A percentile compares a stretch with the other conserved stretches of the same genome.
phyloP scores from a whole-genome alignment of 2,888 invertebrate species.

The Agriotes lineatus region DNA sequence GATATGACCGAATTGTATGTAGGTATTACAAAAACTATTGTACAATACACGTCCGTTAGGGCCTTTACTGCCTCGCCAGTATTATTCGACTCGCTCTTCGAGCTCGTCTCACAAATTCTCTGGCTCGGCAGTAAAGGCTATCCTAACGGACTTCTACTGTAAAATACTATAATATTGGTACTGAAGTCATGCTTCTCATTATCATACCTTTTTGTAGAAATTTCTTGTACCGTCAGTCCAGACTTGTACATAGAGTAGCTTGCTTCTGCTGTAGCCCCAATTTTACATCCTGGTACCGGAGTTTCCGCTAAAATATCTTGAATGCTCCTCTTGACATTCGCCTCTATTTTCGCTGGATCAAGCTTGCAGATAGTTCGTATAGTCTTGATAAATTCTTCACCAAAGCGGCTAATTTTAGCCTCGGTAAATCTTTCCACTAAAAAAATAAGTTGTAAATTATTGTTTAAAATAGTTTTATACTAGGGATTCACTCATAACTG shows the following conservation, averaged over 20 bases:
- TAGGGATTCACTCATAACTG: too few relatives aligned
- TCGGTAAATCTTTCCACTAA: constrained; percentile 72
- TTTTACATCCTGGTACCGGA: constrained; percentile 51
- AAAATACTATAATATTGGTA: too few relatives aligned
- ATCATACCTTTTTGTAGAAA: constrained; percentile 58
- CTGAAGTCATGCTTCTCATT: too few relatives aligned
- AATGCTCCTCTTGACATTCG: constrained; percentile 35
- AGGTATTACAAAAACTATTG: too few relatives aligned
- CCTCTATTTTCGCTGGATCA: constrained; percentile 42
- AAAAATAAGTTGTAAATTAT: constrained; percentile 27
- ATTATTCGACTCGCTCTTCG: too few relatives aligned
- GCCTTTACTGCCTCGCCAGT: too few relatives aligned
- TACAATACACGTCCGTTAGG: too few relatives aligned
- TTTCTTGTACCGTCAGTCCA: constrained; percentile 59
- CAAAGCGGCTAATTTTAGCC: constrained; percentile 71
- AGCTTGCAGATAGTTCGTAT: constrained; percentile 60
- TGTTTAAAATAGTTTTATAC: neutral
- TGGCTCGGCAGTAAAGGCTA: too few relatives aligned
- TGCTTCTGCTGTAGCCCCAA: constrained; percentile 58
- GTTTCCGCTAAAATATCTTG: constrained; percentile 51
- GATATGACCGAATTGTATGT: too few relatives aligned
- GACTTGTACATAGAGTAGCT: constrained; percentile 63
- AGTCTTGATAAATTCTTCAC: constrained; percentile 65
- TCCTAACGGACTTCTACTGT: too few relatives aligned
- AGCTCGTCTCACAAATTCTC: too few relatives aligned